phyloP scores from a whole-genome alignment of 2,797 vertebrate genomes.

The Enteromius trimaculatus region DNA sequence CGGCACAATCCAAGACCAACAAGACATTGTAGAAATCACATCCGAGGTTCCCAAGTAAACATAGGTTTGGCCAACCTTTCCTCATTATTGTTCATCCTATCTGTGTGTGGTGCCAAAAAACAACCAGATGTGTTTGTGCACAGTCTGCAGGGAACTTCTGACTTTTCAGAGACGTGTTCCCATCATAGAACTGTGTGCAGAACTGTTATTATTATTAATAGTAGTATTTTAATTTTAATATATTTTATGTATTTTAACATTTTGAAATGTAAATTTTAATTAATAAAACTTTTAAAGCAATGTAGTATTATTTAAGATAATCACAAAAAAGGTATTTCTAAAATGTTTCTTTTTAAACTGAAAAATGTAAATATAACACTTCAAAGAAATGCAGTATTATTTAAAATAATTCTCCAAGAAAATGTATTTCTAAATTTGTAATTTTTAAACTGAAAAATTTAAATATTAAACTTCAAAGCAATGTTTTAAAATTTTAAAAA shows the following conservation, averaged over 20 bases:
- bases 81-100: slow-evolving; percentile 47
- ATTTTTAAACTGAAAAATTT: neutral
- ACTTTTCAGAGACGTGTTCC: slow-evolving; percentile 44
- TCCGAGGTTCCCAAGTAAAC: slow-evolving; percentile 52
- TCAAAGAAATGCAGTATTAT: too few species aligned
- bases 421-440: too few species aligned
- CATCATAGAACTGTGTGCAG: slow-evolving; percentile 37
- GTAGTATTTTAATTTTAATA: neutral
- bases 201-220: neutral
- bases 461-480: neutral
- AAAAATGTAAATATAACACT: too few species aligned
- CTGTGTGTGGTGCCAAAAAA: slow-evolving; percentile 46
- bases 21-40: slow-evolving; percentile 50
- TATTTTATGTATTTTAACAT: neutral
- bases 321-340: neutral
- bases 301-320: neutral
- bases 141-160: slow-evolving; percentile 28
- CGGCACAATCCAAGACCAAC: slow-evolving; percentile 61
- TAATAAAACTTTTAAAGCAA: neutral
- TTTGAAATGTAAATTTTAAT: too few species aligned
- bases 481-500: neutral
- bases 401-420: too few species aligned
- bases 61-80: slow-evolving; percentile 42
- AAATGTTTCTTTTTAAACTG: neutral
- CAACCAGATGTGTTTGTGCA: slow-evolving; percentile 51